These are phyloP conservation scores for Enteromius radiatus DNA, from an alignment of 2,797 vertebrate genomes.

Conservation along the genomic window DNA sequence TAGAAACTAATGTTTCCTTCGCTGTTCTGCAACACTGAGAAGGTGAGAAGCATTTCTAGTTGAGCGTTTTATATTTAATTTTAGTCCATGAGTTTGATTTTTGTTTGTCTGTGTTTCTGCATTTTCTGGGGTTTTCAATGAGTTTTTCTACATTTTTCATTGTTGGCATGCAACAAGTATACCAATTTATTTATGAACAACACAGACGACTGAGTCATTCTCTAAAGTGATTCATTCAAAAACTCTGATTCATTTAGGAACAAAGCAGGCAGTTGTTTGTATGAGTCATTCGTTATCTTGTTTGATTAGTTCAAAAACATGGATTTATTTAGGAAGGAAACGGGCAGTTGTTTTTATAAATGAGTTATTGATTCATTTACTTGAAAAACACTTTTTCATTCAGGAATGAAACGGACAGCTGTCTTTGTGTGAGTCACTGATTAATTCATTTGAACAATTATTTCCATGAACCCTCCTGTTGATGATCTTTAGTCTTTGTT, in stretches of 20 bases:
- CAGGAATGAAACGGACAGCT: neutral
- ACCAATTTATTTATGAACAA: neutral
- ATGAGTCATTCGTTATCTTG: neutral
- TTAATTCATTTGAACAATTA: neutral
- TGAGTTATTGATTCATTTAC: neutral
- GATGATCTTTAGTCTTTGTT: conserved; percentile 1
- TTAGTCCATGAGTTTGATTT: neutral
- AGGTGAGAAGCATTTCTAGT: neutral
- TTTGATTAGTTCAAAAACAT: neutral
- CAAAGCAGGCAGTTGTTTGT: neutral
- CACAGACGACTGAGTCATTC: neutral
- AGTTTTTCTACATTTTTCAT: neutral
- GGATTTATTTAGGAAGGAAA: neutral
- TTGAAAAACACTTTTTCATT: neutral
- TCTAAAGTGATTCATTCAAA: neutral
- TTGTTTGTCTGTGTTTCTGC: neutral
- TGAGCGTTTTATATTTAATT: neutral
- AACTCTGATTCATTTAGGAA: neutral
- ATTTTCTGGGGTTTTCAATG: neutral
- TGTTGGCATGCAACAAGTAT: neutral
- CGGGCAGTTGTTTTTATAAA: neutral
- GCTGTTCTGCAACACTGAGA: neutral
- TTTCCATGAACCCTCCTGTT: neutral
- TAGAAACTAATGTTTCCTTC: conserved; percentile 9
- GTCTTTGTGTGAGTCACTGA: neutral